Base-by-base conservation (phyloP, 2,113 vertebrate species). In the Terrapene triunguis region DNA sequence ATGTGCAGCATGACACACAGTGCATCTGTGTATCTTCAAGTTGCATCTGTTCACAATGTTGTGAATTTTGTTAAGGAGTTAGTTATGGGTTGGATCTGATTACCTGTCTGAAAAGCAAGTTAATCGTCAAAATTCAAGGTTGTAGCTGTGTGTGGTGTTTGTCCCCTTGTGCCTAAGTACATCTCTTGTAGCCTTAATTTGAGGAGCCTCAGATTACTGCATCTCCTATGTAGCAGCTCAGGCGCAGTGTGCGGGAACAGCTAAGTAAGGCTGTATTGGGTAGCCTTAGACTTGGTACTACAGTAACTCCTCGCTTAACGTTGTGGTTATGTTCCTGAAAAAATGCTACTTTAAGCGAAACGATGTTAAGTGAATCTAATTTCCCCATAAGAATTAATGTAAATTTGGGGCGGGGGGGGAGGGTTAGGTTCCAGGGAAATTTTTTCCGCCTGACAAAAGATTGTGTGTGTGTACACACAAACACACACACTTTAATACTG, bases 61-160 rank as follows among this genome's bases (percentile, higher is more conserved):
- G 29, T 32, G 59, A 62, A 62, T 16, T 62, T 62, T 62, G 59
- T 13, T 48, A 81, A 82, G 87, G 80, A 65, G 19, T 42, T 53
- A 85, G 35, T 74, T 9, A 21, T 5, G 35, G 10, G 14, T 14
- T 53, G 50, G 80, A 8, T 53, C 21, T 54, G 51, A 81, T 42
- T 19, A 32, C 72, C 12, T 8, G 1, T 29, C 29, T 1, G 1
- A 74, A 65, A 65, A 47, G 74, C 51, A 38, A 3, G 53, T 29
- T 82, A 0, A 5, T 72, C n/a, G n/a, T 65, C 22, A 1, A 1
- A 51, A 32, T 48, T 42, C 0, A 3, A 3, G 82, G n/a, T 32
- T 87, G n/a, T 19, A 78, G 27, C n/a, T 19, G 0, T 59, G 3
- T 25, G 25, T 85, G 24, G 1, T 2, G 29, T 0, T 80, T 86